Base-by-base conservation (phyloP, 2,113 vertebrate genomes). In the Sceloporus undulatus region DNA sequence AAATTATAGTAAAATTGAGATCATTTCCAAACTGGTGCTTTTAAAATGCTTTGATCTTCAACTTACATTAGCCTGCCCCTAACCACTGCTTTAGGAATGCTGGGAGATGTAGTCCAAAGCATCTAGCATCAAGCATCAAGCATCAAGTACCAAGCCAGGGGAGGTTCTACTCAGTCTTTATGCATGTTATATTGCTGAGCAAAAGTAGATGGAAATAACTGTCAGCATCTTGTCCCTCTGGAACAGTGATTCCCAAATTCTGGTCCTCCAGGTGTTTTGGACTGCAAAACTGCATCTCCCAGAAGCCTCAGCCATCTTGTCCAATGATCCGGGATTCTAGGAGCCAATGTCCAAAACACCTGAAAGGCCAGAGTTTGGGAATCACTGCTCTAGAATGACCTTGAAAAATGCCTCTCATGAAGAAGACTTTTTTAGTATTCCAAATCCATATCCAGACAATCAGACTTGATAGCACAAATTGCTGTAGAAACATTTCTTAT, bases 161-260 rank as follows among this genome's bases (percentile, higher is more conserved):
- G 48, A 23, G 23, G 11, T 4, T 19, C 48, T 21, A 34, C 16
- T 56, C 10, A 79, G 13, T 54, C 2, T 62, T 25, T 13, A 19
- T 25, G 52, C 34, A 66, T 4, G 1, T 10, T 86, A 74, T 38
- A 81, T 23, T 87, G 25, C 21, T 74, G 34, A 59, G 4, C 85
- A 38, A 78, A 81, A 92, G 88, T 27, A 27, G 52, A 11, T 11
- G 14, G 71, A 90, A 91, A 66, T 81, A 29, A 88, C 18, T 19
- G 2, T 52, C 70, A 34, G 38, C 90, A 62, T 27, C 74, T 10
- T 19, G 84, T 68, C 54, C 84, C 34, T 62, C 48, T 48, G 48
- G 48, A 48, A 48, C 48, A 48, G 48, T 48, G 48, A 48, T 48
- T 48, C 48, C 48, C 48, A 48, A 48, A 48, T 7, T 48, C 4